Conservation (phyloP, 2,888 invertebrate genomes). For the Ectropis crepuscularia region DNA sequence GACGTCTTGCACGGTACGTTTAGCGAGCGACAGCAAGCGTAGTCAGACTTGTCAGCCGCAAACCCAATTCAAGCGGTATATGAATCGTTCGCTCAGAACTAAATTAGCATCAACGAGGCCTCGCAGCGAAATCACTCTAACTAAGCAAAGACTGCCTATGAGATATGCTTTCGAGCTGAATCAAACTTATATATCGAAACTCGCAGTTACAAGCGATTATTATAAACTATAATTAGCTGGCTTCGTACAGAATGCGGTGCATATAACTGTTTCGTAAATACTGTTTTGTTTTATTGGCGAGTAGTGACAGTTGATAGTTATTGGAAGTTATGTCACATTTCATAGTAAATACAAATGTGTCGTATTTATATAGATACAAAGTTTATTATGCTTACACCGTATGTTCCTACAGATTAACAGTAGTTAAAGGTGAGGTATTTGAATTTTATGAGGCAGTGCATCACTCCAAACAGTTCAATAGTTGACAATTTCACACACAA, state of each 20-base stretch:
- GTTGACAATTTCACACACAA: slow-evolving; percentile 37
- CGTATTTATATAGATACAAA: slow-evolving; percentile 6
- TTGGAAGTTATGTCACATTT: slow-evolving; percentile 31
- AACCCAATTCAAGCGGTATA: slow-evolving; percentile 78
- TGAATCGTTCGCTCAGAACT: slow-evolving; percentile 79
- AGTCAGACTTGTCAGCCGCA: slow-evolving; percentile 59
- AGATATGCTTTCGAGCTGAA: slow-evolving; percentile 73
- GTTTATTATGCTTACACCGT: slow-evolving; percentile 12
- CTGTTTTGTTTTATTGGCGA: slow-evolving; percentile 47
- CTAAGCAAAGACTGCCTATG: slow-evolving; percentile 80
- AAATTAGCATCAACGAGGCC: slow-evolving; percentile 81
- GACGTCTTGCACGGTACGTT: too few relatives aligned
- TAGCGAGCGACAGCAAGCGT: too few relatives aligned
- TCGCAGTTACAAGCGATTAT: slow-evolving; percentile 81
- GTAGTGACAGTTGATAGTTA: slow-evolving; percentile 49
- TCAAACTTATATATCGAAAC: slow-evolving; percentile 69
- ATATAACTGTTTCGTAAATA: slow-evolving; percentile 64
- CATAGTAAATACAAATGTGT: slow-evolving; percentile 7
- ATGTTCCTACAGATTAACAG: slow-evolving; percentile 34
- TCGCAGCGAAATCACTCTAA: slow-evolving; percentile 80
- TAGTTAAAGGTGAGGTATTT: slow-evolving; percentile 29
- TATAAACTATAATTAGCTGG: slow-evolving; percentile 80
- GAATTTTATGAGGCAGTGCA: slow-evolving; percentile 35
- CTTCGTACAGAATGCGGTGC: slow-evolving; percentile 82
- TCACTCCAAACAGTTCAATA: slow-evolving; percentile 32